Percentiles rank a stretch among this genome's conserved stretches.
phyloP scores from a whole-genome alignment of 2,888 invertebrate species.

The Cephus pulcher region DNA sequence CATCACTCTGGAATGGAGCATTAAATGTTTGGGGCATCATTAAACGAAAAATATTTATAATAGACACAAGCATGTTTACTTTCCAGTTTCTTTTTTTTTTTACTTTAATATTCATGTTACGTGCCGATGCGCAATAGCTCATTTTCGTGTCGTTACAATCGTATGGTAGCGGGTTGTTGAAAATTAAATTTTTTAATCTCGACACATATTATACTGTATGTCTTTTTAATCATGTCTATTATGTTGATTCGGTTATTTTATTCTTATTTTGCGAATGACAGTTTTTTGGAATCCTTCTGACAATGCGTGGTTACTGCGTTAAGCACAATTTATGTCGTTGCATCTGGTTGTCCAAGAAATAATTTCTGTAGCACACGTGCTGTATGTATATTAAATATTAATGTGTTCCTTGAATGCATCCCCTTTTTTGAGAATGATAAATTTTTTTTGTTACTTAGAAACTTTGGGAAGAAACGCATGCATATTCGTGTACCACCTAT shows the following conservation, averaged over 20 bases:
- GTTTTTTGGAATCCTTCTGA: background rate
- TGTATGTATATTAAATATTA: background rate
- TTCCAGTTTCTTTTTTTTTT: background rate
- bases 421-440: background rate
- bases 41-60: background rate
- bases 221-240: background rate
- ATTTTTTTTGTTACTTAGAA: background rate
- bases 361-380: background rate
- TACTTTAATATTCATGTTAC: background rate
- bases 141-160: background rate
- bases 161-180: background rate
- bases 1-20: background rate
- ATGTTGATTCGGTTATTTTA: background rate
- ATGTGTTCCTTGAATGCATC: background rate
- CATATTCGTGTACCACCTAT: background rate
- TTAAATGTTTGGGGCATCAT: background rate
- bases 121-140: background rate
- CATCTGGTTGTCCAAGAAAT: background rate
- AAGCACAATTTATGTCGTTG: background rate
- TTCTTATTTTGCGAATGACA: background rate
- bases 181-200: conserved; percentile 26
- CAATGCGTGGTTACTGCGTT: too few species aligned
- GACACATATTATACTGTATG: conserved; percentile 23
- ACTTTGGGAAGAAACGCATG: background rate
- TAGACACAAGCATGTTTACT: background rate